A percentile compares a stretch with the other conserved stretches of the same genome.
phyloP scores from a whole-genome alignment of 2,888 invertebrate genomes.

The Subacronicta megacephala region DNA sequence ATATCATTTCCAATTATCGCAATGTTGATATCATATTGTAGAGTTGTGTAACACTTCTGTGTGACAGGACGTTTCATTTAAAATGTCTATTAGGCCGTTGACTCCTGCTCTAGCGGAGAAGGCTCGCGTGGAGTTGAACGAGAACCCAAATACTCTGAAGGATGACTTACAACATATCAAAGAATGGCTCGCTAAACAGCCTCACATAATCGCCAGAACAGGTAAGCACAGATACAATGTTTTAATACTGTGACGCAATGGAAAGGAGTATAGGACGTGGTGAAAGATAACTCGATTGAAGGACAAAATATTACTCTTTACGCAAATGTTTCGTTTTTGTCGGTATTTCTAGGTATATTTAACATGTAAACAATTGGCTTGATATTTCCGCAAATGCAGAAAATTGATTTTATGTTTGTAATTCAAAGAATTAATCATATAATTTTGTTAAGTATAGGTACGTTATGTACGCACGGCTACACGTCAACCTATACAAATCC shows the following conservation, averaged over 20 bases:
- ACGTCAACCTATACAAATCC: no score
- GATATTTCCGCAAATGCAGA: background rate
- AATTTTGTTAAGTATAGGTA: no score
- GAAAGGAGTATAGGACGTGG: background rate
- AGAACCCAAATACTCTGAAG: constrained; percentile 82
- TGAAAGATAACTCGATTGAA: background rate
- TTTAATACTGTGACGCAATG: constrained; percentile 10
- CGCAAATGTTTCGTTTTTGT: background rate
- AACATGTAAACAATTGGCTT: background rate
- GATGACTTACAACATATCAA: constrained; percentile 86
- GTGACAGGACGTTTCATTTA: constrained; percentile 38
- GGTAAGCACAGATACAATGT: constrained; percentile 50
- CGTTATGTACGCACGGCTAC: no score
- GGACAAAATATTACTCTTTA: background rate
- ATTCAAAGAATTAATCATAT: background rate
- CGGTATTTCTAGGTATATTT: background rate
- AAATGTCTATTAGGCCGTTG: constrained; percentile 72
- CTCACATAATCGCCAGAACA: constrained; percentile 81
- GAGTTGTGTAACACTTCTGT: constrained; percentile 31
- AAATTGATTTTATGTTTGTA: background rate
- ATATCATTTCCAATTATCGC: constrained; percentile 46
- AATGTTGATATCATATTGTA: constrained; percentile 30
- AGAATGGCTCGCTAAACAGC: constrained; percentile 89
- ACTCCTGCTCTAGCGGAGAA: constrained; percentile 73
- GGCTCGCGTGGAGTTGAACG: constrained; percentile 87